Conservation (phyloP, 1,140 invertebrate genomes). For the Leptinotarsa undecemlineata region DNA sequence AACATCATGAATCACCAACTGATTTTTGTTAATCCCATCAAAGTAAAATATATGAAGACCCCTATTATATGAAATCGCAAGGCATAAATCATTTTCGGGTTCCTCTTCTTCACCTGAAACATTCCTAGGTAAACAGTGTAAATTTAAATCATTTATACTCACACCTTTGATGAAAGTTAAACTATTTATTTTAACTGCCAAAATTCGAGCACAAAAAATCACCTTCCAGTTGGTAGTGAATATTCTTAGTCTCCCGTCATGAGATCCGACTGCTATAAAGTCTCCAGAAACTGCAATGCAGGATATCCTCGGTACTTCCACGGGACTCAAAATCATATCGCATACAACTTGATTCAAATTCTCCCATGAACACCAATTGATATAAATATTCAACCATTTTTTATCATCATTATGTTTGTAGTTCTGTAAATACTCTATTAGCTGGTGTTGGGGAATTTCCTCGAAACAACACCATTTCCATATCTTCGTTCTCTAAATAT, state of each 20-base stretch:
- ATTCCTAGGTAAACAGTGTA: not conserved
- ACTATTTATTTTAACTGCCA: conserved; percentile 45
- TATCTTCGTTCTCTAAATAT: conserved; percentile 46
- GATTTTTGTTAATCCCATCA: conserved; percentile 32
- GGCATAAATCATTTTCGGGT: conserved; percentile 27
- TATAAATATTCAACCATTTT: conserved; percentile 47
- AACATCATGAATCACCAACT: conserved; percentile 35
- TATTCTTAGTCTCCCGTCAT: conserved; percentile 48
- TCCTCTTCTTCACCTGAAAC: conserved; percentile 31
- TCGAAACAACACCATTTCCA: conserved; percentile 50
- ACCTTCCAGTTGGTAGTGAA: conserved; percentile 45
- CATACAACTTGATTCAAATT: conserved; percentile 38
- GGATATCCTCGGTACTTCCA: conserved; percentile 45
- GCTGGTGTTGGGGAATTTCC: conserved; percentile 47
- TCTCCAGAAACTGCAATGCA: conserved; percentile 46
- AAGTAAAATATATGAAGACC: conserved; percentile 36
- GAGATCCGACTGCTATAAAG: conserved; percentile 48
- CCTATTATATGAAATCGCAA: conserved; percentile 31
- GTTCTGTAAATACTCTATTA: conserved; percentile 46
- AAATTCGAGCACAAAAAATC: conserved; percentile 41
- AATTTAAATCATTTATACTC: conserved; percentile 9
- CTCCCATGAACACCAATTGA: conserved; percentile 48
- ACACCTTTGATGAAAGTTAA: conserved; percentile 46
- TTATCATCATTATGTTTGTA: conserved; percentile 38
- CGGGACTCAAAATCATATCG: conserved; percentile 41